phyloP scores from a whole-genome alignment of 2,797 vertebrate species.

The Darevskia nairensis region DNA sequence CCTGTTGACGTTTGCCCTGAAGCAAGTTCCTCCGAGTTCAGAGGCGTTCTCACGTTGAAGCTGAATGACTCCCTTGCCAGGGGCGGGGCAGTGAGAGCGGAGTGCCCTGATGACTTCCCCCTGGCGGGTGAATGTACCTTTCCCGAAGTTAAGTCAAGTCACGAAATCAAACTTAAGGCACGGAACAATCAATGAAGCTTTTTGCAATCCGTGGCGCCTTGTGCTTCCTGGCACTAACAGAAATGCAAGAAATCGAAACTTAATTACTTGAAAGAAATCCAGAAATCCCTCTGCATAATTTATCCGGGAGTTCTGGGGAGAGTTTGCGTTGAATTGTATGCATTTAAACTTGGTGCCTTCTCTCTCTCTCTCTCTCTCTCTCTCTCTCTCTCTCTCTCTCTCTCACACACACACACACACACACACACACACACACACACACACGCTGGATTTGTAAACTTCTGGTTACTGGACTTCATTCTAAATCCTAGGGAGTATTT shows the following conservation, averaged over 20 bases:
- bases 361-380: neutral
- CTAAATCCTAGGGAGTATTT: neutral
- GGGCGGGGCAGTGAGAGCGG: neutral
- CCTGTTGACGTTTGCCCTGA: too few relatives aligned
- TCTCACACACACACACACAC: too few relatives aligned
- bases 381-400: too few relatives aligned
- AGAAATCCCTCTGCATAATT: conserved; percentile 82
- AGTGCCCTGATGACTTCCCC: neutral
- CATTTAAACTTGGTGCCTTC: conserved; percentile 55
- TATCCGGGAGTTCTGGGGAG: conserved; percentile 70
- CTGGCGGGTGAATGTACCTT: conserved; percentile 48
- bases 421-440: too few relatives aligned
- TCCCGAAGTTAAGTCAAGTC: conserved; percentile 72
- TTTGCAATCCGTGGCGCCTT: conserved; percentile 72
- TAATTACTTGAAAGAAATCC: conserved; percentile 85
- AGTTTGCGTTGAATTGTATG: conserved; percentile 53
- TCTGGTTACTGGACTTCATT: neutral
- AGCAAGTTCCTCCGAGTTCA: neutral
- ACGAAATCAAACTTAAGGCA: conserved; percentile 74
- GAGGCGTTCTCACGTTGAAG: neutral
- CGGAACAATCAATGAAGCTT: conserved; percentile 77
- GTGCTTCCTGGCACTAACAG: conserved; percentile 77
- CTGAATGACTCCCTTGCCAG: neutral
- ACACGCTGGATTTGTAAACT: neutral
- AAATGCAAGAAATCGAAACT: conserved; percentile 84